phyloP scores from a whole-genome alignment of 2,888 invertebrate species.

The Sceliomorpha sp. region DNA sequence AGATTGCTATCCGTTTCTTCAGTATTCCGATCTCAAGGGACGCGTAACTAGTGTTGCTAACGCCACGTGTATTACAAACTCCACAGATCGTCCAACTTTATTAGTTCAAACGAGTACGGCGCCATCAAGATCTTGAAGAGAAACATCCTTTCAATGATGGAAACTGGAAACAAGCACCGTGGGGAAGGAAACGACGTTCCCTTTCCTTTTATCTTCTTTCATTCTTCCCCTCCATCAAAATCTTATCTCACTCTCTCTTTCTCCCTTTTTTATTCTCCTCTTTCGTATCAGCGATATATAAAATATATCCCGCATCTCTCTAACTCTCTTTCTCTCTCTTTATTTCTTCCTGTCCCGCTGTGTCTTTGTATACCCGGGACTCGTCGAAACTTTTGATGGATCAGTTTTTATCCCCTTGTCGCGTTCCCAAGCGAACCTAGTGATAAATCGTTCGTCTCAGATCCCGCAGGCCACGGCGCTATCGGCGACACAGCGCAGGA shows the following conservation, averaged over 20 bases:
- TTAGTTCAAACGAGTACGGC: not conserved
- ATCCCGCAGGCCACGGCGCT: slow-evolving; percentile 40
- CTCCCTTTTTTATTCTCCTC: slow-evolving; percentile 5
- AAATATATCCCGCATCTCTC: slow-evolving; percentile 42
- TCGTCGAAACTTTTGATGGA: slow-evolving; percentile 74
- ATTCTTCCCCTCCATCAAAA: not conserved
- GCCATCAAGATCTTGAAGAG: slow-evolving; percentile 17
- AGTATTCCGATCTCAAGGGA: slow-evolving; percentile 18
- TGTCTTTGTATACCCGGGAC: slow-evolving; percentile 55
- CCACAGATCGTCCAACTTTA: slow-evolving; percentile 12
- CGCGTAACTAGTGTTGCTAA: slow-evolving; percentile 12
- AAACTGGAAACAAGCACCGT: slow-evolving; percentile 63
- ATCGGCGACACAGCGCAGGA: slow-evolving; percentile 24
- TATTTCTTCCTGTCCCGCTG: slow-evolving; percentile 25
- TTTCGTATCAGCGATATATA: not conserved
- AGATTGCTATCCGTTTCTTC: slow-evolving; percentile 11
- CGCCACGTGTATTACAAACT: slow-evolving; percentile 26
- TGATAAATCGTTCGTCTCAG: slow-evolving; percentile 67
- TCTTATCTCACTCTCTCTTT: slow-evolving; percentile 9
- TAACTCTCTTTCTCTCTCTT: slow-evolving; percentile 36
- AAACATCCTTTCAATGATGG: slow-evolving; percentile 61
- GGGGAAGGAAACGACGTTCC: slow-evolving; percentile 57
- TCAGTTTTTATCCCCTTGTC: slow-evolving; percentile 65
- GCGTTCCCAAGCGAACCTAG: slow-evolving; percentile 61
- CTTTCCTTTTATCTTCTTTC: slow-evolving; percentile 18